phyloP scores from a whole-genome alignment of 2,797 vertebrate genomes.

The Manis javanica region DNA sequence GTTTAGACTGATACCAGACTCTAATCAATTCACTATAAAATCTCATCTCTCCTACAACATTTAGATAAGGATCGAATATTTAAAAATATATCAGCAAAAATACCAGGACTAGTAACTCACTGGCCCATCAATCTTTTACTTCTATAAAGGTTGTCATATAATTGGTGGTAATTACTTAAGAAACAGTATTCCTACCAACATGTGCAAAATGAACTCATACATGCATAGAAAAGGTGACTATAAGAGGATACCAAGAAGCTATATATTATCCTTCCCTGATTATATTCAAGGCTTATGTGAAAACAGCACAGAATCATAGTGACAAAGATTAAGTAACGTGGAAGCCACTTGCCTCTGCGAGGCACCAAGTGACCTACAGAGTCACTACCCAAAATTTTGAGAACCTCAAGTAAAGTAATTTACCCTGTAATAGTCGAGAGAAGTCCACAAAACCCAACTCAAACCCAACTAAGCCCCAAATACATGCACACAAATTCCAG shows the following conservation, averaged over 20 bases:
- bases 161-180: neutral
- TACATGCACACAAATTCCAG: neutral
- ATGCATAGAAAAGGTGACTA: neutral
- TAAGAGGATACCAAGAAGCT: neutral
- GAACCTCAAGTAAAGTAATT: conserved; percentile 24
- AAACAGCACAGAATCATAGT: neutral
- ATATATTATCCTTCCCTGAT: neutral
- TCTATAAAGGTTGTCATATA: neutral
- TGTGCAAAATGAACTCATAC: neutral
- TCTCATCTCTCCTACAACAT: neutral
- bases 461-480: neutral
- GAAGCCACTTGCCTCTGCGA: neutral
- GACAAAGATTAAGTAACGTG: neutral
- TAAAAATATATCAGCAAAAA: neutral
- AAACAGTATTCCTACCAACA: neutral
- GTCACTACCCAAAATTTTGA: neutral
- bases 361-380: neutral
- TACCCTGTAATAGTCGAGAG: neutral
- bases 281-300: neutral
- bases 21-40: neutral
- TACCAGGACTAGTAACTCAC: neutral
- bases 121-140: neutral
- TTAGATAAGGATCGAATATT: neutral
- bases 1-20: neutral
- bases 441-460: neutral